phyloP scores from a whole-genome alignment of 1,140 invertebrate genomes.

The Elysia chlorotica region DNA sequence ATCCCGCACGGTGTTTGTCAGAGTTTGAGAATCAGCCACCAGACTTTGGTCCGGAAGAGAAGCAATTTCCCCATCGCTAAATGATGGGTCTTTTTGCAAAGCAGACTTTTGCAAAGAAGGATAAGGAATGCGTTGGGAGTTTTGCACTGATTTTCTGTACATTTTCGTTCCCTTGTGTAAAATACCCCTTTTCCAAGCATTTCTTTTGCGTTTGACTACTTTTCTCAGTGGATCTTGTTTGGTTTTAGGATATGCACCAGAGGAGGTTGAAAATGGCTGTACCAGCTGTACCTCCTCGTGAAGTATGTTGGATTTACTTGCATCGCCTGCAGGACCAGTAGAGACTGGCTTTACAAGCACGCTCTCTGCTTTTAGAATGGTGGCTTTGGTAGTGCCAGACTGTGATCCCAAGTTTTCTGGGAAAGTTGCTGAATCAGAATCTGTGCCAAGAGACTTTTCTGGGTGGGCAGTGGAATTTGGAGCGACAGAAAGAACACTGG shows the following conservation, averaged over 20 bases:
- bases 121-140: background rate
- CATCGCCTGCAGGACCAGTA: background rate
- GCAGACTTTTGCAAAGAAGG: background rate
- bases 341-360: background rate
- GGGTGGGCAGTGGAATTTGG: too few species aligned
- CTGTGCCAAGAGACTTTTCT: too few species aligned
- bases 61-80: background rate
- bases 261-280: background rate
- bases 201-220: conserved; percentile 7
- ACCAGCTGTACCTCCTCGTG: background rate
- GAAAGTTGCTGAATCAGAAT: too few species aligned
- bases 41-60: background rate
- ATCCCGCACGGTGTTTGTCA: background rate
- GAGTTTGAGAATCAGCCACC: background rate
- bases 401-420: background rate
- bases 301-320: background rate
- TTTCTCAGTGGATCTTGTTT: background rate
- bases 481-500: too few species aligned
- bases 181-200: conserved; percentile 13
- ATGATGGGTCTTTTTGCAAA: background rate
- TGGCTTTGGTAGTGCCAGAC: background rate
- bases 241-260: background rate
- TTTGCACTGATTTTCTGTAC: background rate
- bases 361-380: background rate
- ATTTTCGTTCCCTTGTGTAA: background rate